Percentiles rank a stretch among this genome's conserved stretches.
phyloP scores from a whole-genome alignment of 2,113 vertebrate species.

The Condylura cristata region DNA sequence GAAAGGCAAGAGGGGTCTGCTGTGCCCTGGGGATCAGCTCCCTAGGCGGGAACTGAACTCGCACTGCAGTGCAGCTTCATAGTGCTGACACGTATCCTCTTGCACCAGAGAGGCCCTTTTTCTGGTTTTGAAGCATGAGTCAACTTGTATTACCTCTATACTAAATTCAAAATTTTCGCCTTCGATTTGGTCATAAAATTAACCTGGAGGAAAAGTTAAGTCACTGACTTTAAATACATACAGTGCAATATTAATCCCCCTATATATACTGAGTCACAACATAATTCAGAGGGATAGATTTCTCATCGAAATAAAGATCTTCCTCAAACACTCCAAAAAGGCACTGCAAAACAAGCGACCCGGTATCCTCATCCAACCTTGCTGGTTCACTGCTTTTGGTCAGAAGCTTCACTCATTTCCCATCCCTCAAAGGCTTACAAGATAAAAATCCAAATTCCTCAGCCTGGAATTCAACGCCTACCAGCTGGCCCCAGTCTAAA shows the following conservation, averaged over 20 bases:
- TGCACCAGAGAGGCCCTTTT: too few relatives aligned
- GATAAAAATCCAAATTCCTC: neutral
- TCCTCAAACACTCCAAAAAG: neutral
- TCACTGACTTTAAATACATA: neutral
- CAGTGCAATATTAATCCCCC: neutral
- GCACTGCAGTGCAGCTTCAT: too few relatives aligned
- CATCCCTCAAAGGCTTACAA: neutral
- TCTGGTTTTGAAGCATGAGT: neutral
- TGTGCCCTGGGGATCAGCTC: too few relatives aligned
- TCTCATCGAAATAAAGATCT: slow-evolving; percentile 2
- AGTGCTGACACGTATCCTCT: too few relatives aligned
- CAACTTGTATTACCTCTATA: neutral
- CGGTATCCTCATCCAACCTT: neutral
- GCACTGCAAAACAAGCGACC: neutral
- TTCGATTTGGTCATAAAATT: slow-evolving; percentile 16
- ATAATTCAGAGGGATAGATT: neutral
- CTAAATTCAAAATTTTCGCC: neutral
- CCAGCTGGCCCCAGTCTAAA: neutral
- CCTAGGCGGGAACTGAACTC: too few relatives aligned
- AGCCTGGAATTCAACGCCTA: neutral
- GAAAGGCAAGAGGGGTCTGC: too few relatives aligned
- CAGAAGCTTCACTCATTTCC: neutral
- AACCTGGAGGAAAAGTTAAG: neutral
- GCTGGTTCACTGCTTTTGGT: neutral
- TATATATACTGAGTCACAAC: neutral